A percentile compares a stretch with the other conserved stretches of the same genome.
Conservation (phyloP, 2,888 invertebrate genomes). For the Diarsia rubi region DNA sequence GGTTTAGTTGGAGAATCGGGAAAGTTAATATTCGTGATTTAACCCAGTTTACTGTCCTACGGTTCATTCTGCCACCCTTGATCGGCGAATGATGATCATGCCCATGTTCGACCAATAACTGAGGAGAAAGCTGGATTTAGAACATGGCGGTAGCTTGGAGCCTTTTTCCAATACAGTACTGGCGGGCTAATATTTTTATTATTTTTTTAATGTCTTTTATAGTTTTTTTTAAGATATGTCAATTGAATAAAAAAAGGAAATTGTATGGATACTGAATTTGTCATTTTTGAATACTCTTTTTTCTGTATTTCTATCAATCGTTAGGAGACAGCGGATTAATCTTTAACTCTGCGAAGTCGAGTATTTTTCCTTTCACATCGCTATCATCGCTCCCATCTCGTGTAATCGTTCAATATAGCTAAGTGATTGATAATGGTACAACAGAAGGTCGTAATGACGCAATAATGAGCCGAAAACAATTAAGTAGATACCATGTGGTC, state of each 20-base stretch:
- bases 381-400: conserved; percentile 6
- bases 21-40: no score
- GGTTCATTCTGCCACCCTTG: not conserved
- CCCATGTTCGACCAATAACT: no score
- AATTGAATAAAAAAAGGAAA: no score
- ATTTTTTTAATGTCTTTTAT: no score
- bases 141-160: no score
- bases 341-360: not conserved
- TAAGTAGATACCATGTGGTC: conserved; percentile 36
- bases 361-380: not conserved
- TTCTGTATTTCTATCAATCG: not conserved
- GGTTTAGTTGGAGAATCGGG: no score
- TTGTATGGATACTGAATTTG: not conserved
- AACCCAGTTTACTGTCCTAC: not conserved
- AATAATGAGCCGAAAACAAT: conserved; percentile 49
- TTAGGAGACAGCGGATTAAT: not conserved
- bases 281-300: not conserved
- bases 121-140: no score
- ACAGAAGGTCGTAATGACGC: conserved; percentile 6
- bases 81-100: no score
- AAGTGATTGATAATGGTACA: conserved; percentile 39
- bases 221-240: no score
- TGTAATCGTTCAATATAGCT: conserved; percentile 37
- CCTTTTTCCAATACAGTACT: no score
- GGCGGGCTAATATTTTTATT: no score